A percentile compares a stretch with the other conserved stretches of the same genome.
phyloP scores from a whole-genome alignment of 2,797 vertebrate species.

The Squalus acanthias region DNA sequence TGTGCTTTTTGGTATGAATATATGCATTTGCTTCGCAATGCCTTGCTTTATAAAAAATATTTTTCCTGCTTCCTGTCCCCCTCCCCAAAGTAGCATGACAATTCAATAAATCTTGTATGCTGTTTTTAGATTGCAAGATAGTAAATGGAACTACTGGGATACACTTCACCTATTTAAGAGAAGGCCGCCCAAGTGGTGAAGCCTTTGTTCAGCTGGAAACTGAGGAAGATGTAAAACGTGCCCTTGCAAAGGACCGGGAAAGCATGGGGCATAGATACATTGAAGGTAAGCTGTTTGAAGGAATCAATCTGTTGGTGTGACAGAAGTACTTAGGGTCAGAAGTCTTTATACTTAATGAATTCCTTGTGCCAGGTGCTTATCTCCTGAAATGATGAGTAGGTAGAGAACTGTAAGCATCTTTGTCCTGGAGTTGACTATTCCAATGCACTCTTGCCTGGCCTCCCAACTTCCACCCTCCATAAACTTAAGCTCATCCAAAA shows the following conservation, averaged over 20 bases:
- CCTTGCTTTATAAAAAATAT: background rate
- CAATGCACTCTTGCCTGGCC: background rate
- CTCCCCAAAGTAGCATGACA: background rate
- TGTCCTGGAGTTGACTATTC: background rate
- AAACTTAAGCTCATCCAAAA: background rate
- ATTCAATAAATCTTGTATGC: background rate
- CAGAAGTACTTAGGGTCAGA: background rate
- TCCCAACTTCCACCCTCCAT: background rate
- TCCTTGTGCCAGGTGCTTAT: background rate
- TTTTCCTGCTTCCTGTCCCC: background rate
- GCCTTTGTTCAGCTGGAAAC: slow-evolving; percentile 73
- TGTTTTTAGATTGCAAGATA: slow-evolving; percentile 66
- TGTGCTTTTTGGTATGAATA: background rate
- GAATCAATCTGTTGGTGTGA: background rate
- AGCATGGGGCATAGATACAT: slow-evolving; percentile 80
- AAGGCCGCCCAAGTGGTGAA: slow-evolving; percentile 74
- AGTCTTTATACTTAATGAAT: background rate
- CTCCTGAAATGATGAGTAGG: background rate
- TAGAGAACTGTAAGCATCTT: background rate
- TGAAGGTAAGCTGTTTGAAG: slow-evolving; percentile 58
- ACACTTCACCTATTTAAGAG: slow-evolving; percentile 76
- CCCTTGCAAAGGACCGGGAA: slow-evolving; percentile 73
- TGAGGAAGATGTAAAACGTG: slow-evolving; percentile 69
- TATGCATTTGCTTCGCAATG: too few species aligned
- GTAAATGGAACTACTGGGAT: slow-evolving; percentile 68